A percentile compares a stretch with the other conserved stretches of the same genome.
phyloP scores from a whole-genome alignment of 2,797 vertebrate species.

The Chromobotia macracanthus region DNA sequence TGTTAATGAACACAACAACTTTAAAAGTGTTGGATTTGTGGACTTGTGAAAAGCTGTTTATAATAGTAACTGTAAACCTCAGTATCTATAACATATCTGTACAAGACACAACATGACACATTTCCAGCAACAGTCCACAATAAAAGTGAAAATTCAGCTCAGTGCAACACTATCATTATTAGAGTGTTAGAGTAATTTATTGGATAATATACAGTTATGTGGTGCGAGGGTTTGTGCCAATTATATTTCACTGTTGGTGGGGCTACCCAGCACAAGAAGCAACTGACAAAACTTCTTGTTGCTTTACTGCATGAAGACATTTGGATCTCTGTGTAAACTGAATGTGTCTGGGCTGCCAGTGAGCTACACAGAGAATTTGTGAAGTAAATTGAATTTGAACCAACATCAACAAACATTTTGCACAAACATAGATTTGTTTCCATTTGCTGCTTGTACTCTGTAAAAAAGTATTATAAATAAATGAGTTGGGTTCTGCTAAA shows the following conservation, averaged over 20 bases:
- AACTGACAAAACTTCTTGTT: not conserved
- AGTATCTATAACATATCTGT: not conserved
- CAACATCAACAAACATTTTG: not conserved
- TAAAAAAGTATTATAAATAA: not conserved
- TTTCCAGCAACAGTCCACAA: not conserved
- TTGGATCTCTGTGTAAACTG: no score
- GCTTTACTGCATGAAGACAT: not conserved
- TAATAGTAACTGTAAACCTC: not conserved
- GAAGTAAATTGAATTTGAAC: not conserved
- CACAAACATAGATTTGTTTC: not conserved
- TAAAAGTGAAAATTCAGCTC: not conserved
- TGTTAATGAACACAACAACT: not conserved
- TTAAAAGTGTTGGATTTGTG: not conserved
- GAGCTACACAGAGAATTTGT: not conserved
- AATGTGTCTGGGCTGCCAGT: not conserved
- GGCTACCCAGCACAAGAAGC: not conserved
- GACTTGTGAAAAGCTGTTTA: not conserved
- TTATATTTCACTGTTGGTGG: not conserved
- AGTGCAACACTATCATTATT: not conserved
- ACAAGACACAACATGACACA: not conserved
- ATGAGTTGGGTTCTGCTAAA: not conserved
- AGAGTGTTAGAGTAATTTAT: not conserved
- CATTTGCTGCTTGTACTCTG: not conserved
- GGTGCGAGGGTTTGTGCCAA: not conserved
- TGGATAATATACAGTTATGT: not conserved